Evolutionary conservation across 2,113 vertebrate genomes (phyloP).

Genomic region (Hassar affinis): DNA sequence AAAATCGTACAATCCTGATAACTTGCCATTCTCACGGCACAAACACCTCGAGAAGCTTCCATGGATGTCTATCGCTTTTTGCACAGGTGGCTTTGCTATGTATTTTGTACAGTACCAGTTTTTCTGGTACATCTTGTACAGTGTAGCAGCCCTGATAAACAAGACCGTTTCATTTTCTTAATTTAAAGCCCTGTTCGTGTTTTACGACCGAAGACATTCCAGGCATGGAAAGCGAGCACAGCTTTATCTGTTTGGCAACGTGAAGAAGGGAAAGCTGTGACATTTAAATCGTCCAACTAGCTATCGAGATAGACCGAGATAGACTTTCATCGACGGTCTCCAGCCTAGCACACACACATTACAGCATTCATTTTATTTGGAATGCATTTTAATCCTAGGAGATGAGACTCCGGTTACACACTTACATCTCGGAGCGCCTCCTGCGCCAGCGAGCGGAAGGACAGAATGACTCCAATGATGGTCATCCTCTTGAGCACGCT

Average conservation of each 20-base stretch:
- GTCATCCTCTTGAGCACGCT: constrained; percentile 98
- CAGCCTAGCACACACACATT: background rate
- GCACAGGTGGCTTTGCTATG: no score
- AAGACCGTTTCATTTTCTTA: no score
- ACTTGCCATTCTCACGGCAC: no score
- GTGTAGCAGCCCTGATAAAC: no score
- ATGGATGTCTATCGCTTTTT: no score
- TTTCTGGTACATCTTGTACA: no score
- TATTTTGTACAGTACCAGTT: no score
- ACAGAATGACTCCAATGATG: constrained; percentile 96
- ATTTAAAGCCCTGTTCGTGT: no score
- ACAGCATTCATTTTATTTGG: background rate
- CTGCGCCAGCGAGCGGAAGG: constrained; percentile 94
- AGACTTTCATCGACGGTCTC: background rate
- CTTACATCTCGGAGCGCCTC: constrained; percentile 97
- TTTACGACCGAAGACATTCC: no score
- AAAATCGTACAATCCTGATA: no score
- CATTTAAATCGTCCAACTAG: background rate
- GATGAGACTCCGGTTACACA: background rate
- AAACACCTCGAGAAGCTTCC: no score
- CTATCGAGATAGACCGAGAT: background rate
- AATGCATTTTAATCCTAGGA: background rate
- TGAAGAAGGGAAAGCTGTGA: background rate
- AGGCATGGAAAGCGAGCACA: no score
- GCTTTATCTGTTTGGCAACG: background rate